Base-by-base conservation (phyloP, 2,797 vertebrate genomes). In the Pempheris klunzingeri region DNA sequence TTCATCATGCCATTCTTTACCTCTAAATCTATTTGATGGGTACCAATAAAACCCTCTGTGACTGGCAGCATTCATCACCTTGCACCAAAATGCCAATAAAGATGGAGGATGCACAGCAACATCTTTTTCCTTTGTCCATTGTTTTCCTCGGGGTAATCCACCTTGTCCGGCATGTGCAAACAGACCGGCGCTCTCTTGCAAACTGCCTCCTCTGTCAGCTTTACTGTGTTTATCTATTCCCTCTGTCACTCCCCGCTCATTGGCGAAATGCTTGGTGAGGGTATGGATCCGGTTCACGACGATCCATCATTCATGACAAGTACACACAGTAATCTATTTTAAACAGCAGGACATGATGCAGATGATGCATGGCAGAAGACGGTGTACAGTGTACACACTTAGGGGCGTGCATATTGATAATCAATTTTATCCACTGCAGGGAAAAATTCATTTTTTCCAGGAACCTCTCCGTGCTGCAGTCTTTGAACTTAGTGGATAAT, bases 261-360 rank as follows among this genome's bases (percentile, higher is more conserved):
- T 61, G 80, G 68, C 18, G 5, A 62, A 85, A 79, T 67, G 80
- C 80, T 74, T 38, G 74, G 57, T 76, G 85, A 80, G 86, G 84
- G 62, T 89, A 92, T 93, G 81, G 92, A 93, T 93, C 87, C 79
- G 49, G n/a, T 84, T 88, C 82, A 86, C 87, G 83, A 88, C 89
- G 69, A 92, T 93, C 88, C 91, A 93, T 93, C 92, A 93, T 84
- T 84, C 66, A 54, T 90, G 90, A 92, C 91, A 90, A 82, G 86
- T 78, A 82, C 77, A 92, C 86, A 89, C 82, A 73, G 85, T 89
- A 90, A 92, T 90, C 91, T 85, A 78, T 92, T 92, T 91, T 90
- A 87, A 90, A 91, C 89, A 88, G 84, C 86, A 50, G 78, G 79
- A 77, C 78, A 47, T 80, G 87, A 91, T 83, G 85, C 89, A 90